Conservation (phyloP, 2,113 vertebrate species). For the Terrapene triunguis region DNA sequence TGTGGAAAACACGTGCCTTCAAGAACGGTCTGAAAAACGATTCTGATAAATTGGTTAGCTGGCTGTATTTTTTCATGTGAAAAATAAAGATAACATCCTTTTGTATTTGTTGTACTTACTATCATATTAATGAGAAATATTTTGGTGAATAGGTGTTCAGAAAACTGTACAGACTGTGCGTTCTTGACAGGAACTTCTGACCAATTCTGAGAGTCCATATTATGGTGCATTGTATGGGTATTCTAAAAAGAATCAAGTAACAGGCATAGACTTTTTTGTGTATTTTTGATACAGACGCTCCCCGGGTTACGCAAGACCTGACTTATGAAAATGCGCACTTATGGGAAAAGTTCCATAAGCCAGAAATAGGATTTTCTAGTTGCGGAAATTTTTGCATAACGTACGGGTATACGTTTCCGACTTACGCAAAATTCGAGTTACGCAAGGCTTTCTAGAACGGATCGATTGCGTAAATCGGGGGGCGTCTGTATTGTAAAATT, state of each 20-base stretch:
- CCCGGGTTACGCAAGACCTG: too few species aligned
- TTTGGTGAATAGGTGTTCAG: background rate
- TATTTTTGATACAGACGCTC: background rate
- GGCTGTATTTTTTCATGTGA: background rate
- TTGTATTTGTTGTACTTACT: background rate
- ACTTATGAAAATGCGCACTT: too few species aligned
- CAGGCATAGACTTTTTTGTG: background rate
- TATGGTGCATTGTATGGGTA: background rate
- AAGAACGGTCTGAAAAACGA: constrained; percentile 19
- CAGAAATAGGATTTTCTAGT: too few species aligned
- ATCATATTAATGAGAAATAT: background rate
- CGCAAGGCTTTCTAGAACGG: too few species aligned
- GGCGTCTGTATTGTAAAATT: background rate
- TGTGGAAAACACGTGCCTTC: background rate
- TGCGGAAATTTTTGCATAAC: too few species aligned
- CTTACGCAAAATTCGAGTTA: too few species aligned
- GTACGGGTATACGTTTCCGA: too few species aligned
- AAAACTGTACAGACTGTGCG: background rate
- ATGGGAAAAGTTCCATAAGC: too few species aligned
- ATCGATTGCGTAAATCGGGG: too few species aligned
- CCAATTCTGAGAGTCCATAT: background rate
- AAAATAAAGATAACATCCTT: constrained; percentile 46
- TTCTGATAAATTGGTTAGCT: background rate
- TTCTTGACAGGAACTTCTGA: background rate
- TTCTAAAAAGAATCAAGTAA: background rate